Base-by-base conservation (phyloP, 92 coral and sea anemone genomes). In the Porites divaricata region DNA sequence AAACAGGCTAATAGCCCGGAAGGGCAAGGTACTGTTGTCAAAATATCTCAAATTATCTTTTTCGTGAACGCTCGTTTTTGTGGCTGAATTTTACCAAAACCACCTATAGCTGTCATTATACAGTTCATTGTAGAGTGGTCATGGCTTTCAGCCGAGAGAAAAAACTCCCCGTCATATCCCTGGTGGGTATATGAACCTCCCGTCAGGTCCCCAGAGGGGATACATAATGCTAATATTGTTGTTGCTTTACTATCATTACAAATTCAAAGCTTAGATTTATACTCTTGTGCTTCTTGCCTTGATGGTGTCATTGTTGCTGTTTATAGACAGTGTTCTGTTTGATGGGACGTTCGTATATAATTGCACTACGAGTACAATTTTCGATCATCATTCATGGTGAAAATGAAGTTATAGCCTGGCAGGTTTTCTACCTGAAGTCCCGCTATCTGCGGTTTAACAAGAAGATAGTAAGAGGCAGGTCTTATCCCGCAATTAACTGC, bases 1-100 rank as follows among this genome's bases (percentile, higher is more conserved):
- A 23, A 97, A 94, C 90, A 90, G 93, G 57, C 90, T 97, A 49
- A 71, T 97, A 35, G 95, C 91, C 10, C 85, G 95, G 73, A 93
- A 89, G 89, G 90, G 93, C 70, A 77, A 93, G 98, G 98, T 93
- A 23, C 1, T 9, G 59, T 15, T 54, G 12, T 54, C 59, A 11
- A 12, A 54, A 10, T 54, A 11, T 7, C 59, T 15, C 9, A 54
- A 54, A 54, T 15, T 54, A 2, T 15, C 59, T 54, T 54, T 2
- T 54, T 10, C 15, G 9, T 12, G 12, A 10, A 50, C 71, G 13
- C 17, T 28, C 58, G 48, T 45, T 48, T 22, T 2, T 1, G 51
- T 75, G 63, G 68, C 56, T 59, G 78, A 35, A 16, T 67, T 54
- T 70, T 20, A 64, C 56, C 54, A 70, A 81, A 57, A 28, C 77